Percentiles rank a stretch among this genome's conserved stretches.
phyloP scores from a whole-genome alignment of 2,888 invertebrate species.

The Caenorhabditis sp. region DNA sequence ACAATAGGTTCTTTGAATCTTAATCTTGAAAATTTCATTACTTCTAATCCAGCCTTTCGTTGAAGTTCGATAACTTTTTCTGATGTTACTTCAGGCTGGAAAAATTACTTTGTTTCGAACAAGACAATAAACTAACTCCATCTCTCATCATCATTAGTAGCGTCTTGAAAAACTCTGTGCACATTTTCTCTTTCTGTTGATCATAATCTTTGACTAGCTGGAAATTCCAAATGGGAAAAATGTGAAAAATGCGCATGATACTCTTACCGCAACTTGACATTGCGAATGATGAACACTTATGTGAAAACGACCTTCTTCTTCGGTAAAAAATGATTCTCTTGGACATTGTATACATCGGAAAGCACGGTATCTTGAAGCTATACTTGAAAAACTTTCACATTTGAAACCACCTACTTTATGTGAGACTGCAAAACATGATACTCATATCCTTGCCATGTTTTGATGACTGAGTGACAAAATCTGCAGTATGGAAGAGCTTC shows the following conservation, averaged over 20 bases:
- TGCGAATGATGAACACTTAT: constrained; percentile 24
- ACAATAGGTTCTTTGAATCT: constrained; percentile 27
- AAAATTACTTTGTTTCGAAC: not conserved
- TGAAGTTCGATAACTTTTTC: constrained; percentile 4
- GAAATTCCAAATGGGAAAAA: too few relatives aligned
- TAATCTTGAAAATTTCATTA: not conserved
- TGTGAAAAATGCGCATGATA: not conserved
- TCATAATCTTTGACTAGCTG: constrained; percentile 19
- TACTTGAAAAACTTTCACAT: constrained; percentile 8
- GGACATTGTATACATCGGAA: constrained; percentile 43
- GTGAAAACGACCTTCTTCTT: constrained; percentile 46
- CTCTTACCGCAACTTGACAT: constrained; percentile 10
- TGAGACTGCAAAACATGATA: constrained; percentile 44
- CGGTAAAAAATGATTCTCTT: constrained; percentile 45
- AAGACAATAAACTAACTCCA: constrained; percentile 17
- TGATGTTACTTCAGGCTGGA: constrained; percentile 21
- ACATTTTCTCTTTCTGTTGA: constrained; percentile 8
- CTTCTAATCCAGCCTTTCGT: constrained; percentile 14
- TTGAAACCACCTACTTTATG: constrained; percentile 29
- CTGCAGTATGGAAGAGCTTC: constrained; percentile 36
- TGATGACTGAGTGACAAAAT: constrained; percentile 38
- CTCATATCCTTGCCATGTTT: constrained; percentile 46
- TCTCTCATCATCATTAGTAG: constrained; percentile 29
- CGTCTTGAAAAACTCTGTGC: constrained; percentile 11
- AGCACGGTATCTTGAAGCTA: constrained; percentile 46